phyloP scores from a whole-genome alignment of 1,140 invertebrate genomes.

The Drosophila nebulosa region DNA sequence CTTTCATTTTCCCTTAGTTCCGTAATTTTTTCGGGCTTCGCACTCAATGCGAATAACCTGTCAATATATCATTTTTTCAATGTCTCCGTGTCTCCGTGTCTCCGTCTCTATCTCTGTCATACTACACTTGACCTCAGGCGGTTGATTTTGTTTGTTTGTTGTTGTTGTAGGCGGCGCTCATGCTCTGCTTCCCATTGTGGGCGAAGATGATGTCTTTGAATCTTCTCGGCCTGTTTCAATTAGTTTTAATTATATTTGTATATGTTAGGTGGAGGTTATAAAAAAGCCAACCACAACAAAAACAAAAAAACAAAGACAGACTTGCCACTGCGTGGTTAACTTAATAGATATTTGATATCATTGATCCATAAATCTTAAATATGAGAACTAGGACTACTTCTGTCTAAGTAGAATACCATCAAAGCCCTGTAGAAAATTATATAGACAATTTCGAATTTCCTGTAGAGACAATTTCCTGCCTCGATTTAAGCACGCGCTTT shows the following conservation, averaged over 20 bases:
- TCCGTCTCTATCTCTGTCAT: constrained; percentile 1
- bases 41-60: constrained; percentile 41
- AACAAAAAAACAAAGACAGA: neutral
- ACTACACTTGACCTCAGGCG: constrained; percentile 60
- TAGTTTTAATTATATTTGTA: constrained; percentile 62
- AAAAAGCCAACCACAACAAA: constrained; percentile 40
- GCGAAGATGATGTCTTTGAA: constrained; percentile 42
- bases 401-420: no score
- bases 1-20: constrained; percentile 44
- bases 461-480: constrained; percentile 65
- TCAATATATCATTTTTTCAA: constrained; percentile 60
- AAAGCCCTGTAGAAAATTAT: neutral
- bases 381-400: no score
- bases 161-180: constrained; percentile 46
- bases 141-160: constrained; percentile 44
- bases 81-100: constrained; percentile 30
- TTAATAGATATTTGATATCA: neutral
- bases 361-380: neutral
- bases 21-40: constrained; percentile 9
- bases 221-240: constrained; percentile 52
- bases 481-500: constrained; percentile 47
- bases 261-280: constrained; percentile 32
- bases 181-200: constrained; percentile 28
- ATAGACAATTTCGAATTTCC: constrained; percentile 40
- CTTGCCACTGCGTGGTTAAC: constrained; percentile 24